Evolutionary conservation across 1,140 invertebrate species (phyloP).

Genomic region (Nylanderia fulva): DNA sequence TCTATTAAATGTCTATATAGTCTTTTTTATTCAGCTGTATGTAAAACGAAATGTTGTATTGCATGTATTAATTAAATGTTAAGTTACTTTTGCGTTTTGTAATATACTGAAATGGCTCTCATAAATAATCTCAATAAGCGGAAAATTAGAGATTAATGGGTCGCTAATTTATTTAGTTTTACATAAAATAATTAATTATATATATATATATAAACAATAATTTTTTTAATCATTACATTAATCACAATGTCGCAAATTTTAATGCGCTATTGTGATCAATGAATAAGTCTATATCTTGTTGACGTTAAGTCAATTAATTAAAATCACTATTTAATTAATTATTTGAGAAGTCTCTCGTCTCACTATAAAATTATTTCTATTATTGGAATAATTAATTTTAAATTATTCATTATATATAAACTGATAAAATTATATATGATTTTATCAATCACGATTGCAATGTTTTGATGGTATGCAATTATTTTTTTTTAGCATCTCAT

Average conservation of each 20-base stretch:
- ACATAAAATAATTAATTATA: background rate
- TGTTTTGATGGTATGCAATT: background rate
- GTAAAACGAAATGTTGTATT: background rate
- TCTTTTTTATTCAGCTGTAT: background rate
- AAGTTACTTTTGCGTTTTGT: background rate
- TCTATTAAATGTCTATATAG: too few species aligned
- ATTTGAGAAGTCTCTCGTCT: too few species aligned
- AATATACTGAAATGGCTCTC: background rate
- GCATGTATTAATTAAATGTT: background rate
- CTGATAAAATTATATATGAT: background rate
- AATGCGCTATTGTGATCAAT: too few species aligned
- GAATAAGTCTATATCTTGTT: too few species aligned
- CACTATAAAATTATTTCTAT: too few species aligned
- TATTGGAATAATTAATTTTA: background rate
- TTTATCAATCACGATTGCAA: background rate
- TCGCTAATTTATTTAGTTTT: background rate
- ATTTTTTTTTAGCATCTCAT: background rate
- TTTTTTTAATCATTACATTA: too few species aligned
- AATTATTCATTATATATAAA: background rate
- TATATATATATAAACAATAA: too few species aligned
- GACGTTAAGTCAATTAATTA: too few species aligned
- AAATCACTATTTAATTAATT: too few species aligned
- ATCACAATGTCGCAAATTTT: too few species aligned
- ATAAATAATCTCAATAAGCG: background rate
- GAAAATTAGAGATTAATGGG: background rate